A percentile compares a stretch with the other conserved stretches of the same genome.
Evolutionary conservation across 2,113 vertebrate genomes (phyloP).

Genomic region (Paracanthobrama guichenoti): DNA sequence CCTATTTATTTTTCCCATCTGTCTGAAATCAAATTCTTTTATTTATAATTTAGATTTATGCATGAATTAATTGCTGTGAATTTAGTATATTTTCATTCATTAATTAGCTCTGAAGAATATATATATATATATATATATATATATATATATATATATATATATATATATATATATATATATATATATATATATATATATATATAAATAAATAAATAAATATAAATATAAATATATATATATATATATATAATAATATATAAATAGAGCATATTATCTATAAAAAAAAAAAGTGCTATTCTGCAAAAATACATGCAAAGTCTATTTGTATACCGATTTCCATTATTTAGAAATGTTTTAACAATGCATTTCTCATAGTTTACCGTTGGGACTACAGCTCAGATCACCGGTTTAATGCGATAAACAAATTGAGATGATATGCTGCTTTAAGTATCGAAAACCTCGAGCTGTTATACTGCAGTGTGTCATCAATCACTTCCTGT

Average conservation of each 20-base stretch:
- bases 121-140: neutral
- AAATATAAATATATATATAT: too few species aligned
- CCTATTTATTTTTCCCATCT: neutral
- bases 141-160: too few species aligned
- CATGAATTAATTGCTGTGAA: neutral
- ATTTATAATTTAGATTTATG: neutral
- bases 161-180: too few species aligned
- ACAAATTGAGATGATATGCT: neutral
- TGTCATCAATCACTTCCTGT: conserved; percentile 19
- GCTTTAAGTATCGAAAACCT: neutral
- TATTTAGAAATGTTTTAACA: too few species aligned
- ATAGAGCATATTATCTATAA: too few species aligned
- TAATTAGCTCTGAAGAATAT: too few species aligned
- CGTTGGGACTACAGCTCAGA: too few species aligned
- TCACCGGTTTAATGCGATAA: neutral
- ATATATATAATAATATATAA: too few species aligned
- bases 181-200: too few species aligned
- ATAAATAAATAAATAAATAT: too few species aligned
- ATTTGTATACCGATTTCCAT: neutral
- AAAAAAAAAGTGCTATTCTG: too few species aligned
- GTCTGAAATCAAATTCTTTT: neutral
- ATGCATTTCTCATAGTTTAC: too few species aligned
- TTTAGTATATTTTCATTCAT: neutral
- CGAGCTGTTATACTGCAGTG: neutral
- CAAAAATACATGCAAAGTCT: neutral